Conservation (phyloP, 2,888 invertebrate species). For the Agrochola macilenta region DNA sequence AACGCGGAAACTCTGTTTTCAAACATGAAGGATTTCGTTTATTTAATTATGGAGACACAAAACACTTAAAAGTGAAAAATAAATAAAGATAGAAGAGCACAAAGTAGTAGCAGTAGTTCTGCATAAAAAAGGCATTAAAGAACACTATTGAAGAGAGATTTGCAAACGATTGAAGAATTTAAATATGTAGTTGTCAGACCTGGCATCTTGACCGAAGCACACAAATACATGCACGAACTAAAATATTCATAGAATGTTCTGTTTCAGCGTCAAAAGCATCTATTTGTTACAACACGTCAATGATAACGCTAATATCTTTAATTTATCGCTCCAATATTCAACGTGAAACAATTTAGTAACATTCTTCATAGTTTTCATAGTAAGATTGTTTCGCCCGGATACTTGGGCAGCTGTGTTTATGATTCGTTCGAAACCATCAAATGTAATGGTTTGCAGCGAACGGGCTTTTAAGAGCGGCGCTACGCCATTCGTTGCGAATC, state of each 20-base stretch:
- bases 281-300: slow-evolving; percentile 16
- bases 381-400: slow-evolving; percentile 30
- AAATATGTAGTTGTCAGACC: not conserved
- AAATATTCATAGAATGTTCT: not conserved
- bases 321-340: slow-evolving; percentile 23
- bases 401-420: slow-evolving; percentile 61
- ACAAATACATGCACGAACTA: slow-evolving; percentile 1
- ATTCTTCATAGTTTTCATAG: slow-evolving; percentile 40
- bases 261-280: slow-evolving; percentile 2
- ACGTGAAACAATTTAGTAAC: slow-evolving; percentile 8
- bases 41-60: too few species aligned
- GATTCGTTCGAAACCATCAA: slow-evolving; percentile 51
- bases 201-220: slow-evolving; percentile 18
- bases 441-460: slow-evolving; percentile 46
- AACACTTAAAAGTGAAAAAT: too few species aligned
- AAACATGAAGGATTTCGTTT: too few species aligned
- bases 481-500: slow-evolving; percentile 29
- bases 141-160: not conserved
- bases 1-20: too few species aligned
- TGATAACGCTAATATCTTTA: slow-evolving; percentile 20
- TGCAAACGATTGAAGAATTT: not conserved
- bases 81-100: too few species aligned
- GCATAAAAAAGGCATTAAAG: not conserved
- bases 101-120: too few species aligned
- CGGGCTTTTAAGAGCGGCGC: slow-evolving; percentile 51